Evolutionary conservation across 2,113 vertebrate species (phyloP), one percentile per base, ranked within the genome.

Genomic region (Tragelaphus imberbis): DNA sequence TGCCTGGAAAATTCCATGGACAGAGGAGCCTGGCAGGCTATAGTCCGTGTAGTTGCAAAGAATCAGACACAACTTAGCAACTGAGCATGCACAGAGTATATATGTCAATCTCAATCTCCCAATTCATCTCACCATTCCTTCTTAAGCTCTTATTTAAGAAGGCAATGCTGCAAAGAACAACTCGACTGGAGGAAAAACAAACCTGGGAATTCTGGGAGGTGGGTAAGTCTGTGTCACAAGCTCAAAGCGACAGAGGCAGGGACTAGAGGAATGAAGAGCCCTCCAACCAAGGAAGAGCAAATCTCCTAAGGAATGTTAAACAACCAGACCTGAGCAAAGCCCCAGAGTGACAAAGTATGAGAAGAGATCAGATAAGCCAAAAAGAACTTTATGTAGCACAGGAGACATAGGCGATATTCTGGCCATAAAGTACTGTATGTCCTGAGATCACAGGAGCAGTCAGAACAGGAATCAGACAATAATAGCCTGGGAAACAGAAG

Each of bases 271-370:
- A 71, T 61, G 71, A 77, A 27, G 30, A 95, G 40, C 28, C 85
- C 28, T 88, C 49, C 63, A 40, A 68, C 58, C 80, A 58, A 84
- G 86, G 49, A 75, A 82, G 6, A 17, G 13, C 59, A 55, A 93
- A 23, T 88, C 63, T 87, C n/a, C 30, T 84, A 82, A 95, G 95
- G 90, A 91, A 81, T 81, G 95, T 75, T 56, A 81, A 27, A 80
- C 25, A 88, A 56, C 36, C 40, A 90, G 33, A 87, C 90, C 53
- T 90, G 61, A 92, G 81, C 68, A 96, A 91, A 95, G 56, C 25
- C 79, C 91, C 80, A 65, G 77, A 86, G 55, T 56, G 68, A 75
- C 53, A 77, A 88, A 89, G 71, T 27, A 44, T 36, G 10, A 65
- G 17, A 59, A 53, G 81, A 87, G n/a, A 71, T 90, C 59, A 59